Evolutionary conservation across 2,797 vertebrate genomes (phyloP), one percentile per base, ranked within the genome.

Genomic region (Danio aesculapii): DNA sequence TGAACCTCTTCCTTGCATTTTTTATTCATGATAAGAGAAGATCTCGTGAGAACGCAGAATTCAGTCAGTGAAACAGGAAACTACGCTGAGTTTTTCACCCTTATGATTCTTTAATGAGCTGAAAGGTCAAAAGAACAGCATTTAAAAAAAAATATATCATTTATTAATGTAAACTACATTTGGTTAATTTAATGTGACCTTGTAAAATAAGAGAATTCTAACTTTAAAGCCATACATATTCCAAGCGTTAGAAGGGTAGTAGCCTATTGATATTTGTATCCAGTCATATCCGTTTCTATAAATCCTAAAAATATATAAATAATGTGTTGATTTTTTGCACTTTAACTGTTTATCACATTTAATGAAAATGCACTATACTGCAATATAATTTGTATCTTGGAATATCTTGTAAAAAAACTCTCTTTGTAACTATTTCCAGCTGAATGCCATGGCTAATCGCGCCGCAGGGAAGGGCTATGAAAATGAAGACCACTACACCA

Each of bases 381-480:
- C n/a, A 43, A 63, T 39, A 67, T 49, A 68, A 30, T 50, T 12
- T 68, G 30, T 30, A 30, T 30, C 30, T 30, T 30, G 30, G 13
- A 10, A 12, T 13, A 11, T 66, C 11, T 57, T 19, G n/a, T 46
- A 41, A 19, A 72, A 7, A 62, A 75, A 30, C 14, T 7, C 19
- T 68, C 6, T 78, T 55, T 79, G 41, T 49, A 11, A 50, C 12
- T 19, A 16, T 81, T 88, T 89, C 14, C 89, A 99, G 98, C 93
- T 99, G 77, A 99, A 99, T 0, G 97, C 98, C 2, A 98, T 99
- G 97, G 98, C 98, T 4, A 99, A 99, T 85, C 93, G 97, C 55
- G 98, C 98, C 8, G 97, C 97, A 0, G 98, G 98, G 55, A 99
- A 98, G 89, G 98, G 97, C 73, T 98, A 99, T 3, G 98, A 99